These are phyloP conservation scores for Drosophila watanabei DNA, from an alignment of 1,140 invertebrate species.

Conservation along the genomic window DNA sequence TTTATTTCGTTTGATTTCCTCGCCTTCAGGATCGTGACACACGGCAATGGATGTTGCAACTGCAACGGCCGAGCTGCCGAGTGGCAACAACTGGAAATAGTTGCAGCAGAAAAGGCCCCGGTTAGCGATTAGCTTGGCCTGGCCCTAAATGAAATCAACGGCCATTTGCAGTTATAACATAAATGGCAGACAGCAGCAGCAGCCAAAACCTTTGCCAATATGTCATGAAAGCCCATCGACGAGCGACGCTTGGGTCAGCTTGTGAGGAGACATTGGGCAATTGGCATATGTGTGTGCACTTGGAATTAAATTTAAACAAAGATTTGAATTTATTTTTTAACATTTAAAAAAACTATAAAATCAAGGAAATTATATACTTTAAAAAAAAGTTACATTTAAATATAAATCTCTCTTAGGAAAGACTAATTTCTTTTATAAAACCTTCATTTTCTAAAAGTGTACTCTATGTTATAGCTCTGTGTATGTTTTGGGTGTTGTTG, in stretches of 20 bases:
- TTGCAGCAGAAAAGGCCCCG: conserved; percentile 7
- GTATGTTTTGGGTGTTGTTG: conserved; percentile 25
- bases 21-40: conserved; percentile 77
- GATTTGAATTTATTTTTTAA: not conserved
- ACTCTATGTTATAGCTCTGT: not conserved
- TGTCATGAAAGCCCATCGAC: conserved; percentile 46
- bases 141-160: conserved; percentile 54
- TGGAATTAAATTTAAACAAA: not conserved
- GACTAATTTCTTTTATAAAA: not conserved
- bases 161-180: conserved; percentile 46
- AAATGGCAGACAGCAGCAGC: conserved; percentile 15
- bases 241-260: conserved; percentile 22
- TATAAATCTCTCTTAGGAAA: not conserved
- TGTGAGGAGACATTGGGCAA: conserved; percentile 30
- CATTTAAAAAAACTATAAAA: not conserved
- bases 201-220: conserved; percentile 50
- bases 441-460: not conserved
- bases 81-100: conserved; percentile 21
- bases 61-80: conserved; percentile 1
- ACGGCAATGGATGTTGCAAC: conserved; percentile 53
- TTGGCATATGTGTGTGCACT: conserved; percentile 30
- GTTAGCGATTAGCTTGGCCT: conserved; percentile 39
- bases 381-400: not conserved
- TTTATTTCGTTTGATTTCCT: conserved; percentile 69
- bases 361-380: not conserved